These are phyloP conservation scores for Serinus canaria DNA, from an alignment of 2,113 vertebrate genomes.

Conservation along the genomic window DNA sequence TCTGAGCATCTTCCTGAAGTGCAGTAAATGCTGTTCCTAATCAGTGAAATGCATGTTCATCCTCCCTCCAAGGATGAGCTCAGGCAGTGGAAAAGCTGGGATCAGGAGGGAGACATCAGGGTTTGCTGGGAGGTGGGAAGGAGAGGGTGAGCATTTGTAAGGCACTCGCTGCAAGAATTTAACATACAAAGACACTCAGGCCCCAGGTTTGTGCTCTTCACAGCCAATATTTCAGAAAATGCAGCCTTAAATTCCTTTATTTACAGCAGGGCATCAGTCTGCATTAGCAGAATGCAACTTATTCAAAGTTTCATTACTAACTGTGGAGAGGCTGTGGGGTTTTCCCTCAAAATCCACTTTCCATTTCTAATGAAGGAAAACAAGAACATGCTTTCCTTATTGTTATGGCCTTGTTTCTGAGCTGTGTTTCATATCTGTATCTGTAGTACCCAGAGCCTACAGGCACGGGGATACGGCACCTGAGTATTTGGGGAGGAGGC, in stretches of 20 bases:
- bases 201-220: background rate
- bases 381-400: background rate
- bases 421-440: background rate
- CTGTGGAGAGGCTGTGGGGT: background rate
- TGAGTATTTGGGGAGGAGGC: background rate
- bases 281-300: background rate
- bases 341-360: background rate
- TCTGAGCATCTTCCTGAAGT: background rate
- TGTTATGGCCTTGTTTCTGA: background rate
- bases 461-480: background rate
- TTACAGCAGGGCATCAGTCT: background rate
- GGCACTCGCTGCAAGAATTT: background rate
- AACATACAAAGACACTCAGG: background rate
- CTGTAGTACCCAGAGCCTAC: background rate
- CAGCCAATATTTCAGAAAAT: background rate
- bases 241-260: background rate
- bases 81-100: background rate
- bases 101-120: background rate
- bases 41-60: accelerated
- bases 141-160: background rate
- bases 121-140: background rate
- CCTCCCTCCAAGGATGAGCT: background rate
- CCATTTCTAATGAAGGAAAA: background rate
- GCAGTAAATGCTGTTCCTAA: background rate
- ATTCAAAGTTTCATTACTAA: background rate